phyloP scores from a whole-genome alignment of 2,113 vertebrate species.

The Rousettus leschenaultii region DNA sequence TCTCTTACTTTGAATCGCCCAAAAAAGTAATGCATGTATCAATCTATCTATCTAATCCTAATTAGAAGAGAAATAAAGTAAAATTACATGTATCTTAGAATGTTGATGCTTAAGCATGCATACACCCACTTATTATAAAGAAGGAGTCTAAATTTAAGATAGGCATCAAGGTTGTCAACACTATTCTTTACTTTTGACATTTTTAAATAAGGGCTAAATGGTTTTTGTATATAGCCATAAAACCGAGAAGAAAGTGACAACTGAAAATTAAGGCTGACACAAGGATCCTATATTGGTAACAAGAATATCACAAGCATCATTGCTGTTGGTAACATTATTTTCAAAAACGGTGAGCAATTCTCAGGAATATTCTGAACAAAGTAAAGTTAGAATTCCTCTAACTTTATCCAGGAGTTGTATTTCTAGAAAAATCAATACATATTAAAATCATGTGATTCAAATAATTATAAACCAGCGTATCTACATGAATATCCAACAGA shows the following conservation, averaged over 20 bases:
- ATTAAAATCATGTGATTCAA: not conserved
- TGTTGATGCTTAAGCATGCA: not conserved
- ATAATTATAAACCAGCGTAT: not conserved
- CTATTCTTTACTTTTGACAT: constrained; percentile 45
- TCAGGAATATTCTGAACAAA: not conserved
- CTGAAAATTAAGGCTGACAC: constrained; percentile 41
- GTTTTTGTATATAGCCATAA: constrained; percentile 24
- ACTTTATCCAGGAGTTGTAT: not conserved
- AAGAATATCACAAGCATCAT: not conserved
- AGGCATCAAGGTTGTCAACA: constrained; percentile 30
- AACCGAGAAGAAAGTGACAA: constrained; percentile 45
- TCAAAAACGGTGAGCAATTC: constrained; percentile 20
- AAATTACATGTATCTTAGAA: not conserved
- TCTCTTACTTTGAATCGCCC: not conserved
- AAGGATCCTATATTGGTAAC: not conserved
- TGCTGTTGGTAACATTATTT: not conserved
- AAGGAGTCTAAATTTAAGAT: not conserved
- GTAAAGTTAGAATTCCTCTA: not conserved
- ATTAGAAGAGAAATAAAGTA: not conserved
- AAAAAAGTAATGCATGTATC: not conserved
- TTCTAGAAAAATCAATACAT: not conserved
- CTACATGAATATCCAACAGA: not conserved
- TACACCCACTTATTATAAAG: not conserved
- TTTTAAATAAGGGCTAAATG: constrained; percentile 46
- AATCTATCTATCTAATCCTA: not conserved